Evolutionary conservation across 1,140 invertebrate genomes (phyloP), one percentile per base, ranked within the genome.

Genomic region (Drosophila pectinifera): DNA sequence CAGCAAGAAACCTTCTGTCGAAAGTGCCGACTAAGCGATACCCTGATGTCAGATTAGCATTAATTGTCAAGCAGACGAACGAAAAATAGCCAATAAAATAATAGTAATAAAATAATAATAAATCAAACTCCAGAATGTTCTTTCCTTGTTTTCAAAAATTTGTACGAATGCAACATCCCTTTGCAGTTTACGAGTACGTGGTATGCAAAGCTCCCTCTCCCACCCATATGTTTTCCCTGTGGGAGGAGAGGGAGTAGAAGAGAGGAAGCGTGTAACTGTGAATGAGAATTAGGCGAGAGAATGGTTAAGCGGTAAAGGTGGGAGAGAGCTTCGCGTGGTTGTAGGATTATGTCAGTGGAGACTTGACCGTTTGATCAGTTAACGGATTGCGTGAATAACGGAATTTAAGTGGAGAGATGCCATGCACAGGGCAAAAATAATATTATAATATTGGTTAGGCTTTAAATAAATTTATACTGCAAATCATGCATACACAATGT

Each of bases 131-230:
- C 8, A 31, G 28, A 31, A 7, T 28, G 1, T 16, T n/a, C 6
- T 16, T 41, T 7, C 10, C 8, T 11, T 3, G 16, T 4, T 11
- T 48, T 2, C 13, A 38, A 13, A 5, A 5, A 38, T 8, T n/a
- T 18, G 5, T 1, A 8, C 22, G 3, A 16, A 26, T 6, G 7
- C 14, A 26, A 16, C 1, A 41, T 59, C 5, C 11, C 54, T 26
- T 6, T 16, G 0, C 7, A 39, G 6, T 8, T 34, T 11, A 36
- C 28, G n/a, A 38, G 8, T 41, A 31, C 6, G 13, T 36, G 24
- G 59, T 57, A 26, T 13, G 0, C 22, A 63, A 63, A 63, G 54
- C 59, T 63, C 18, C 62, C 59, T 67, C 59, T 65, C 59, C 63
- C 59, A 65, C 59, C 63, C 63, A 67, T 31, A n/a, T 41, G n/a